Evolutionary conservation across 2,888 invertebrate species (phyloP).

Genomic region (Stictocephala bisonia): DNA sequence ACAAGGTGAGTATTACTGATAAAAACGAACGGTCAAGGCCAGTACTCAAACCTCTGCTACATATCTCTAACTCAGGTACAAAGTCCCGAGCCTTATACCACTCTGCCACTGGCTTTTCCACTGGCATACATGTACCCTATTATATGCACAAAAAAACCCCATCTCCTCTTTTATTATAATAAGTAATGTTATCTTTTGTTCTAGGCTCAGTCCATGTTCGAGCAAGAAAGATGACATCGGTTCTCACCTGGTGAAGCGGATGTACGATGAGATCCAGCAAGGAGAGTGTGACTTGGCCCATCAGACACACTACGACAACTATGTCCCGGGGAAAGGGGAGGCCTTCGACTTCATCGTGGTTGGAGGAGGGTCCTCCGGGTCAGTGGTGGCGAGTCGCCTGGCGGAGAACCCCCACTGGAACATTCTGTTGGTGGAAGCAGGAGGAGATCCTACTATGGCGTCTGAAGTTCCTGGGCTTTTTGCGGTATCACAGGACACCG

Average conservation of each 20-base stretch:
- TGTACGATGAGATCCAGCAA: conserved; percentile 33
- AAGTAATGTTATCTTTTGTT: no score
- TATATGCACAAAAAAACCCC: no score
- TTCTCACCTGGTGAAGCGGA: background rate
- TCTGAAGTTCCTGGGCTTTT: conserved; percentile 70
- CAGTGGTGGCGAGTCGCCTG: conserved; percentile 77
- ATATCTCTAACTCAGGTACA: no score
- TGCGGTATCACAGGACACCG: conserved; percentile 85
- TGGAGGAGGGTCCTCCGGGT: conserved; percentile 83
- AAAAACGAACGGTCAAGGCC: no score
- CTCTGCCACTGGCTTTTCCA: no score
- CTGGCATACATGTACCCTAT: no score
- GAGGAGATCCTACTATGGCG: conserved; percentile 86
- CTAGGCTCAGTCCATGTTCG: conserved; percentile 26
- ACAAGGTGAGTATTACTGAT: no score
- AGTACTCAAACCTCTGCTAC: no score
- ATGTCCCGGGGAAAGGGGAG: conserved; percentile 60
- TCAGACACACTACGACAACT: conserved; percentile 26
- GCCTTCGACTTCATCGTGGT: conserved; percentile 80
- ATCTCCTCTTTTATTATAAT: no score
- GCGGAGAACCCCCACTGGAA: conserved; percentile 79
- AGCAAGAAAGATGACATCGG: background rate
- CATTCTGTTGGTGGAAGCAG: conserved; percentile 80
- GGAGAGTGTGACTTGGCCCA: conserved; percentile 27
- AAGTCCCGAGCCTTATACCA: no score